phyloP scores from a whole-genome alignment of 2,888 invertebrate genomes.

The Urechis unicinctus region DNA sequence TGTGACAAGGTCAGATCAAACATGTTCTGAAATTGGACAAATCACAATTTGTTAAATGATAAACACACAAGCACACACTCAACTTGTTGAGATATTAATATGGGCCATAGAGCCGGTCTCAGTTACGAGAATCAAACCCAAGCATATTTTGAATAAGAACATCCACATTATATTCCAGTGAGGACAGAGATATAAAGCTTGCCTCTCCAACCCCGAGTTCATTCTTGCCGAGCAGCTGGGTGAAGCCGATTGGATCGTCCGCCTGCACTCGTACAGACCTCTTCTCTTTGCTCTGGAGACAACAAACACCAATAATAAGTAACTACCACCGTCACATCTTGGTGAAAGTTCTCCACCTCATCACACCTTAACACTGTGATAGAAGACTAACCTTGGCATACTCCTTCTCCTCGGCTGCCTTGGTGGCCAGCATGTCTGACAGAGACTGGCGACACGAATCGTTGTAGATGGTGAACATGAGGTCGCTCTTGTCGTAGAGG shows the following conservation, averaged over 20 bases:
- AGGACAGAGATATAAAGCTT: slow-evolving; percentile 32
- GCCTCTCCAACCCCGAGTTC: slow-evolving; percentile 60
- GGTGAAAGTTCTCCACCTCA: too few species aligned
- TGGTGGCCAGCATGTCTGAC: slow-evolving; percentile 75
- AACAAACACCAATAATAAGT: not conserved
- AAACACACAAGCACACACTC: too few species aligned
- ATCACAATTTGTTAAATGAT: not conserved
- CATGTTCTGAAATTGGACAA: slow-evolving; percentile 59
- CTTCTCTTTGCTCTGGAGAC: slow-evolving; percentile 63
- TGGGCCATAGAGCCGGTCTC: too few species aligned
- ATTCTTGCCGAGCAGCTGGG: slow-evolving; percentile 62
- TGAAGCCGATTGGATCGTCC: slow-evolving; percentile 78
- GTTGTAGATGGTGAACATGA: slow-evolving; percentile 67
- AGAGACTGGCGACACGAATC: slow-evolving; percentile 70
- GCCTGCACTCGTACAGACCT: slow-evolving; percentile 65
- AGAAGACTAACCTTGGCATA: slow-evolving; percentile 52
- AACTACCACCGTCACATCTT: too few species aligned
- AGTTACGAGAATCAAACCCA: too few species aligned
- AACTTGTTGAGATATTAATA: too few species aligned
- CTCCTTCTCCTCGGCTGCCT: slow-evolving; percentile 66
- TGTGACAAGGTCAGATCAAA: slow-evolving; percentile 90
- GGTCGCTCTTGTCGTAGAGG: slow-evolving; percentile 54
- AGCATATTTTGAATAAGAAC: too few species aligned
- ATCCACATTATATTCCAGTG: not conserved
- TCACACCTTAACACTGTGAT: too few species aligned